Base-by-base conservation (phyloP, 2,113 vertebrate species). In the Eurypyga helias region DNA sequence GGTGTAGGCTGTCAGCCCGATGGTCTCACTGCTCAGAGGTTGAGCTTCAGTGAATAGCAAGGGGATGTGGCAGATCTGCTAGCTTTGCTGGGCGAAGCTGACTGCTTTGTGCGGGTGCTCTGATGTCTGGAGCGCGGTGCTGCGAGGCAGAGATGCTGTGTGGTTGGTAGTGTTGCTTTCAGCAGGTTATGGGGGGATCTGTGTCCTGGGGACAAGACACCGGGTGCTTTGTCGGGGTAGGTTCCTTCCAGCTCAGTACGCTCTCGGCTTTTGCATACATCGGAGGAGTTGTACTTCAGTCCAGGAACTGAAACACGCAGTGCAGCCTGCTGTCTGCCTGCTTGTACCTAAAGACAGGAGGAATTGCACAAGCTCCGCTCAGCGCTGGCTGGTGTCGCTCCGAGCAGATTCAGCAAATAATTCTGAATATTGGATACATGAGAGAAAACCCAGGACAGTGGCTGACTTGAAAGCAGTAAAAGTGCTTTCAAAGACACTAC, bases 391-490 rank as follows among this genome's bases (percentile, higher is more conserved):
- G 26, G 12, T 72, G 67, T 43, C 76, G 62, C 57, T 10, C 2
- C 0, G 54, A 83, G 92, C 49, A n/a, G 17, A 73, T 33, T 79
- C 82, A 88, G 57, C 41, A 69, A 62, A 58, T 51, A 62, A 64
- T 26, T 36, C 33, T 26, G 61, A 72, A 62, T 67, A 33, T 46
- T 64, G 38, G 78, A 85, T 73, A 45, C 66, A 13, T 16, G 61
- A 70, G 38, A 48, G 52, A 51, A 84, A 85, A 49, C 11, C 33
- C 73, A 13, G 9, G 55, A 61, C 62, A 83, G 82, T 31, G 69
- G 92, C 73, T 55, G 52, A 45, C 75, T 66, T 93, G 90, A 82
- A 93, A 96, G 90, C 55, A 61, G 80, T 34, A 92, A 87, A 95
- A 95, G 75, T 41, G 70, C 49, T 78, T 80, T 94, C 62, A 36